Conservation (phyloP, 2,888 invertebrate species). For the Apamea monoglypha region DNA sequence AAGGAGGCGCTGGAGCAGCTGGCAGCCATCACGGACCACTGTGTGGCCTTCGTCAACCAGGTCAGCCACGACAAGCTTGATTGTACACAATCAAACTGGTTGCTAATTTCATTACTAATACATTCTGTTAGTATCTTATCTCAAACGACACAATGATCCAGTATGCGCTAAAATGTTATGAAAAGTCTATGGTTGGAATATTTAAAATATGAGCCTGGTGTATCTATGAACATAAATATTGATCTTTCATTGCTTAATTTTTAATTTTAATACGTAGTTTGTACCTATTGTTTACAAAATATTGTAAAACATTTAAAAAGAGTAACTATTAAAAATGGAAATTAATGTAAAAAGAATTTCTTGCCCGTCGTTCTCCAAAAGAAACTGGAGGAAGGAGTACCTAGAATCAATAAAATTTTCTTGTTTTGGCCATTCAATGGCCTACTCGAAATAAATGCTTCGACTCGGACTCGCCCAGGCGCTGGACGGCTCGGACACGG, state of each 20-base stretch:
- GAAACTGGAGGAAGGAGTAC: background rate
- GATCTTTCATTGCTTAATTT: background rate
- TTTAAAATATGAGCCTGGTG: background rate
- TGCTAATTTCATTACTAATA: background rate
- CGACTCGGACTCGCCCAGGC: conserved; percentile 80
- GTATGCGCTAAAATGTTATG: background rate
- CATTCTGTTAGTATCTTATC: background rate
- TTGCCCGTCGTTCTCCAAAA: background rate
- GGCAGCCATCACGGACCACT: conserved; percentile 96
- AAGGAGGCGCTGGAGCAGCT: conserved; percentile 95
- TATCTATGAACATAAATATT: background rate
- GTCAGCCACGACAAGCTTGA: background rate
- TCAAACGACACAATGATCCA: too few relatives aligned
- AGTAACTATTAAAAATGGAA: background rate
- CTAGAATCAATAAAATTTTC: background rate
- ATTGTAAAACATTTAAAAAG: background rate
- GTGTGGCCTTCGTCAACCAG: conserved; percentile 93
- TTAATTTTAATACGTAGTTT: background rate
- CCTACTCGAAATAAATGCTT: background rate
- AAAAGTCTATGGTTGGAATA: background rate
- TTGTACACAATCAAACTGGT: background rate
- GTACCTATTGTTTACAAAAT: background rate
- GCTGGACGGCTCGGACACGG: conserved; percentile 95
- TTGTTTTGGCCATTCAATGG: background rate
- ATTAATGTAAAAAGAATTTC: background rate